Base-by-base conservation (phyloP, 2,113 vertebrate genomes). In the Grammomys surdaster region DNA sequence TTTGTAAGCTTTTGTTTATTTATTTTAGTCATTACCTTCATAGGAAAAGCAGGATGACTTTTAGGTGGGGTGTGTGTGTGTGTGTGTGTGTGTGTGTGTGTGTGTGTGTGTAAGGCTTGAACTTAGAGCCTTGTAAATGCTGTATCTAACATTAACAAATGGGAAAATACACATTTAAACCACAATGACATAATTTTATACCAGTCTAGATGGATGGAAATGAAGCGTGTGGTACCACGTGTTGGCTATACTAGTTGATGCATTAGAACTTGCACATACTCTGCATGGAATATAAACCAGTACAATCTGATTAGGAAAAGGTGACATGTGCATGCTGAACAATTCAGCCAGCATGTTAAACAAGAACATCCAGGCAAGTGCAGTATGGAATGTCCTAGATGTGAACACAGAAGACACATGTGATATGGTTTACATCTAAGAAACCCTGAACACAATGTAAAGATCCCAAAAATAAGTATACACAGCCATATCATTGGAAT, bases 1-100 rank as follows among this genome's bases (percentile, higher is more conserved):
- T 92, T 86, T 89, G 48, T 56, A 70, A 87, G 28, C 46, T 95
- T 91, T 43, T 20, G 46, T 92, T 91, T 94, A 28, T 28, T 90
- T 26, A 33, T 67, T 65, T 93, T 65, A 69, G 46, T 48, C 58
- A 60, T 80, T 81, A n/a, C 9, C 73, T 89, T 92, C 92, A 20
- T 92, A 94, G 80, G 67, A 88, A 84, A 95, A 95, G 11, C 33
- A 60, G 65, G 26, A 58, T 43, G 26, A n/a, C 48, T 33, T 28
- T 43, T 19, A 43, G n/a, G n/a, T 43, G 13, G 1, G 24, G n/a
- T 43, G n/a, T 75, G 72, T 75, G 48, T 81, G 33, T 81, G 54
- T 82, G 80, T 43, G n/a, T 43, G n/a, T 75, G 72, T 75, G 48
- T 81, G 33, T 81, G 54, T 82, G 80, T 82, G 36, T 60, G 54